These are phyloP conservation scores for Masnerella sp. DNA, from an alignment of 2,888 invertebrate genomes.

Conservation along the genomic window DNA sequence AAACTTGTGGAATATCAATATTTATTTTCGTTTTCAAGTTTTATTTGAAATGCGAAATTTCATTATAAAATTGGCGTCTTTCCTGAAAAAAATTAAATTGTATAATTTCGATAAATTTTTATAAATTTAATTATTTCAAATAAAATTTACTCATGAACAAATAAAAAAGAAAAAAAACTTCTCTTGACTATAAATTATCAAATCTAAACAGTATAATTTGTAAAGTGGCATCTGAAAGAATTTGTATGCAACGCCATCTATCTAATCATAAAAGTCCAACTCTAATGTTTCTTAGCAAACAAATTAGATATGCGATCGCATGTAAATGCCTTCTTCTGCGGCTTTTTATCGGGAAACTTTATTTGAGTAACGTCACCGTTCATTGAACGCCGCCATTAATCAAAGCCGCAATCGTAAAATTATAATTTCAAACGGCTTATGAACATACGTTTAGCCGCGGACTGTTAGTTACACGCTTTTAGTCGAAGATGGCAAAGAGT, in stretches of 20 bases:
- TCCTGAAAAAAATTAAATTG: too few relatives aligned
- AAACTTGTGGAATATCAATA: too few relatives aligned
- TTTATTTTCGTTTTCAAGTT: too few relatives aligned
- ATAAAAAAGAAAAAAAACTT: too few relatives aligned
- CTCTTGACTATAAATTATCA: too few relatives aligned
- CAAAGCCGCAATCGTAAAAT: conserved; percentile 44
- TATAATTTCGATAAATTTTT: too few relatives aligned
- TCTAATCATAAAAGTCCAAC: conserved; percentile 18
- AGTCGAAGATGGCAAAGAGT: conserved; percentile 33
- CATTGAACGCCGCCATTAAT: conserved; percentile 44
- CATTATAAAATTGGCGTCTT: too few relatives aligned
- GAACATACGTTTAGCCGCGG: conserved; percentile 37
- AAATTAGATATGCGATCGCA: conserved; percentile 44
- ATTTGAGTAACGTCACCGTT: conserved; percentile 45
- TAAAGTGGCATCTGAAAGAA: too few relatives aligned
- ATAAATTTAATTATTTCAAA: too few relatives aligned
- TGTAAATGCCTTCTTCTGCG: conserved; percentile 15
- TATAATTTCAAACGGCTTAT: conserved; percentile 48
- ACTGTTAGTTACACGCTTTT: conserved; percentile 47
- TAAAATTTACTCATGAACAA: too few relatives aligned
- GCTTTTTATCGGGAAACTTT: conserved; percentile 31
- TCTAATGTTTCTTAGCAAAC: conserved; percentile 21
- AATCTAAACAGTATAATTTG: too few relatives aligned
- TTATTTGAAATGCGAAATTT: too few relatives aligned
- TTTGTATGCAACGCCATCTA: background rate